Base-by-base conservation (phyloP, 2,113 vertebrate genomes). In the Argyrosomus japonicus region DNA sequence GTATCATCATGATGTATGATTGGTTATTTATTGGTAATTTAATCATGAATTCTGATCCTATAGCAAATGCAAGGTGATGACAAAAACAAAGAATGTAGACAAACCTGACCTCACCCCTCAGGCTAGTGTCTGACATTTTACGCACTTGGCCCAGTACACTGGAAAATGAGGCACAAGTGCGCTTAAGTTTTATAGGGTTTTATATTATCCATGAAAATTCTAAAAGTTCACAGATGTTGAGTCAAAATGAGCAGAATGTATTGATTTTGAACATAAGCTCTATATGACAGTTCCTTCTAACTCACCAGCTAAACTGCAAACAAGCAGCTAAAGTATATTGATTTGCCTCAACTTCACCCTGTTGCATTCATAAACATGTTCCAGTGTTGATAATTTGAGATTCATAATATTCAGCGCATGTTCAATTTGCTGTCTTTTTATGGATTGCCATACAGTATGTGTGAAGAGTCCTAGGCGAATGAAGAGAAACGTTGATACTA, bases 351-450 rank as follows among this genome's bases (percentile, higher is more conserved):
- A 84, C 86, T 82, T 90, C 57, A 89, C 71, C 79, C 81, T 70
- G 65, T 78, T 83, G 36, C 81, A 85, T 91, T 79, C 82, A 81
- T 88, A 87, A 91, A 84, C 82, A 84, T 81, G 69, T 67, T 85
- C 57, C 62, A 48, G 65, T 5, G 57, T 77, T 81, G 69, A 88
- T 86, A 29, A 81, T 87, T 87, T 77, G n/a, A 79, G 82, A 84
- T 81, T 71, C 82, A 57, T 25, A 6, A 81, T 65, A 77, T 77
- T 54, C 69, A 80, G 68, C 40, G 70, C 21, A 13, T 70, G 72
- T 65, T 70, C 9, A 80, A 82, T 61, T 64, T 75, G 79, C 54
- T n/a, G n/a, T 73, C 50, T 88, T 68, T 85, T 86, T 81, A 90
- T 84, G 72, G 81, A 89, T 89, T 77, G 68, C 67, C 79, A 48